These are phyloP conservation scores for Euplexia lucipara DNA, from an alignment of 2,888 invertebrate genomes.

Conservation along the genomic window DNA sequence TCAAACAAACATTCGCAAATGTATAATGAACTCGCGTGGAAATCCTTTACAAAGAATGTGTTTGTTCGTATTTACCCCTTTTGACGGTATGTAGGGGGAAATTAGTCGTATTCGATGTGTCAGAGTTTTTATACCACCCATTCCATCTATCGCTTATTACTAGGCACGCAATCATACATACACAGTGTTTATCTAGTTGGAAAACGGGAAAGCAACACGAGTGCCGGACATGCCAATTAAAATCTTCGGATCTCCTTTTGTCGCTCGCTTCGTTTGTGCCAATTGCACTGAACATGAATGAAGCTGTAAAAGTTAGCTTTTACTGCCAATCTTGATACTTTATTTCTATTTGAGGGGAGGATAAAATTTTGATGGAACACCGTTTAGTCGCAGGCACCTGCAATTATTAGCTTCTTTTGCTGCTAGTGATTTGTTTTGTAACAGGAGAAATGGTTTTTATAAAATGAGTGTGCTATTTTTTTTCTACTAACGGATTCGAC, in stretches of 20 bases:
- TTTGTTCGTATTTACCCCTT: no score
- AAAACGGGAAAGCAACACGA: constrained; percentile 43
- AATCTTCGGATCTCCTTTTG: constrained; percentile 52
- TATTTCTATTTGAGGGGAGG: constrained; percentile 58
- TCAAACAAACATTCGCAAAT: no score
- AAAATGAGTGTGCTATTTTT: no score
- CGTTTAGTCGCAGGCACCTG: constrained; percentile 35
- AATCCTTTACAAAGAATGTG: no score
- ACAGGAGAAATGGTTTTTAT: no score
- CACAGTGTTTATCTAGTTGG: constrained; percentile 51
- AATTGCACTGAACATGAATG: constrained; percentile 59
- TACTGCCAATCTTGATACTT: constrained; percentile 55
- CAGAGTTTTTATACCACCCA: neutral
- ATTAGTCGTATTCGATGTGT: no score
- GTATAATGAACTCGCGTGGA: no score
- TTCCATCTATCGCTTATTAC: neutral
- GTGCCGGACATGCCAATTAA: constrained; percentile 64
- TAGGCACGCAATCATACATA: constrained; percentile 10
- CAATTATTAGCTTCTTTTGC: neutral
- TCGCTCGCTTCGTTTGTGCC: constrained; percentile 47
- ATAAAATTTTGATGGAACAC: constrained; percentile 52
- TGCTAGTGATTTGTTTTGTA: neutral
- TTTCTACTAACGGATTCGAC: no score
- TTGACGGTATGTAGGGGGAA: no score
- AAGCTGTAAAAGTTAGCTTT: constrained; percentile 57